Percentiles rank a stretch among this genome's conserved stretches.
Evolutionary conservation across 2,888 invertebrate genomes (phyloP).

Genomic region (Chalcis sispes): DNA sequence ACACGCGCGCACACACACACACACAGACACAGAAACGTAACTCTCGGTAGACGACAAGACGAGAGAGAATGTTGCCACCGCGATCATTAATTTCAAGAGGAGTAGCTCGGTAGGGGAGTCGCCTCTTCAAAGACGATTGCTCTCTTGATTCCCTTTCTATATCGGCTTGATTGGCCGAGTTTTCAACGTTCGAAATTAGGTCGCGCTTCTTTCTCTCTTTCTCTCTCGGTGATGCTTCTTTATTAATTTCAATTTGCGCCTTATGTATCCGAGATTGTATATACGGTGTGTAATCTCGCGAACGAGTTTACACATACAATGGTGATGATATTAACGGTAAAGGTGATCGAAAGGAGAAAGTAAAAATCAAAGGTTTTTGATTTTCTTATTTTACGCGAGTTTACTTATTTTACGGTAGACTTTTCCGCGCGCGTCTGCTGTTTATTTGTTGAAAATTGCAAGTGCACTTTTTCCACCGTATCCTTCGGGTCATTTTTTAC

Average conservation of each 20-base stretch:
- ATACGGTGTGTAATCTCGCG: background rate
- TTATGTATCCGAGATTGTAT: too few species aligned
- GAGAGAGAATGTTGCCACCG: background rate
- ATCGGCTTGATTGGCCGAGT: constrained; percentile 49
- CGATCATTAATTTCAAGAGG: constrained; percentile 44
- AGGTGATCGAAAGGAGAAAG: background rate
- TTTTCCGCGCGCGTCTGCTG: background rate
- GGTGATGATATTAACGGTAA: too few species aligned
- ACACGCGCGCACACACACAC: background rate
- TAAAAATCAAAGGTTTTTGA: too few species aligned
- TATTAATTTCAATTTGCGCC: constrained; percentile 34
- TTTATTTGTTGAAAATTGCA: background rate
- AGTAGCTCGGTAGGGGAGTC: background rate
- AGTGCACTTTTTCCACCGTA: background rate
- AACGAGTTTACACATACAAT: too few species aligned
- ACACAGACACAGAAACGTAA: background rate
- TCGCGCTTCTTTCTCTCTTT: background rate
- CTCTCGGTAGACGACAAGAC: background rate
- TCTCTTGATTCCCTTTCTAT: constrained; percentile 43
- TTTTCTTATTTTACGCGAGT: too few species aligned
- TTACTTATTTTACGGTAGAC: background rate
- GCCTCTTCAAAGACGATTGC: constrained; percentile 48
- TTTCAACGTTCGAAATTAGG: constrained; percentile 22
- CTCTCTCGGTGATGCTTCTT: background rate
- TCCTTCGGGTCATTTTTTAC: background rate